Evolutionary conservation across 2,113 vertebrate genomes (phyloP), one percentile per base, ranked within the genome.

Genomic region (Climacteris rufus): DNA sequence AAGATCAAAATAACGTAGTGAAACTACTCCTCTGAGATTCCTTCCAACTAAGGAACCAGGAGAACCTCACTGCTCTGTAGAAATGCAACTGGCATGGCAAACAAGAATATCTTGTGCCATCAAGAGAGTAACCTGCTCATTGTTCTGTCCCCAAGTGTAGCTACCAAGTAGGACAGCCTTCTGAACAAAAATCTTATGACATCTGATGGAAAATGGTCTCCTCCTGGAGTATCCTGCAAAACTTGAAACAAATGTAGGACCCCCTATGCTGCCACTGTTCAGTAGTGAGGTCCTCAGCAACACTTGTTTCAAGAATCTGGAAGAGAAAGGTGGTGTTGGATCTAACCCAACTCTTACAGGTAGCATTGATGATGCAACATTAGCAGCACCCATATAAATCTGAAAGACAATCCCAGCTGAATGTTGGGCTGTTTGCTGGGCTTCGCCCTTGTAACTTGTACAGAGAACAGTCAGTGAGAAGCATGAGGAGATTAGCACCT

Each of bases 261-360:
- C 15, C 60, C 8, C 3, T 3, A 3, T 3, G 9, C 33, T 0
- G 0, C 27, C 24, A n/a, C 40, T 25, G 6, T 21, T 42, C 40
- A 20, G 5, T 9, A 69, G 30, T 0, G 1, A 61, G 47, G 50
- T 7, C 21, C 50, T n/a, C 39, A 27, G 81, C 21, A 75, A 33
- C 11, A 33, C 37, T 53, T 63, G 40, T 75, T 90, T 83, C 18
- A 25, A 57, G 16, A 78, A 91, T 33, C 65, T 7, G 2, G 49
- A 53, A 80, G 17, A 33, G 16, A 84, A 70, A 39, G 18, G 42
- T 15, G 57, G 47, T 1, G 2, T 3, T 4, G 1, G 30, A 27
- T 87, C 33, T n/a, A 68, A 60, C 5, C 9, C 65, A 82, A 2
- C 65, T 54, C 50, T 61, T n/a, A 59, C 15, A 42, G 35, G 39